Conservation (phyloP, 2,797 vertebrate species). For the Gallinago stenura region DNA sequence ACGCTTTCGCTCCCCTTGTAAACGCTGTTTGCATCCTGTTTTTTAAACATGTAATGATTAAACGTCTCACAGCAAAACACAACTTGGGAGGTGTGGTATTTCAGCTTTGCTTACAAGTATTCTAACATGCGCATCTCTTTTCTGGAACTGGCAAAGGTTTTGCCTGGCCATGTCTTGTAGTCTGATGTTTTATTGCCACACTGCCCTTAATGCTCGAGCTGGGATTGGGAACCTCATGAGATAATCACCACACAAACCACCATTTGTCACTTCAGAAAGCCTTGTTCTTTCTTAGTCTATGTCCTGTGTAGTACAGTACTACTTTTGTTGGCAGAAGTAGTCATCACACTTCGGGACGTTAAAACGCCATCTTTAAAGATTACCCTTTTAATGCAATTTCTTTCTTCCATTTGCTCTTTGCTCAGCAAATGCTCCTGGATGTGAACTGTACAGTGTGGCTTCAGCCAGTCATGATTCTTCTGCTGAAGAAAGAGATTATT, state of each 20-base stretch:
- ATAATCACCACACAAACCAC: neutral
- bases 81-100: neutral
- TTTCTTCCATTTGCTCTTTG: neutral
- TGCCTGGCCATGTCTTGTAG: neutral
- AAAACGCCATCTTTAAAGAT: neutral
- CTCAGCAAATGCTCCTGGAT: neutral
- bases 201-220: neutral
- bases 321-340: neutral
- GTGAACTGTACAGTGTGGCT: neutral
- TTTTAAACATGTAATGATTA: slow-evolving; percentile 1
- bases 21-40: slow-evolving; percentile 32
- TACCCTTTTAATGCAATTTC: neutral
- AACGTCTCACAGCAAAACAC: neutral
- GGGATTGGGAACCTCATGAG: neutral
- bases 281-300: neutral
- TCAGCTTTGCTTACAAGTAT: neutral
- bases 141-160: neutral
- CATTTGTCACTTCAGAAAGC: neutral
- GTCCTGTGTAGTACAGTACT: neutral
- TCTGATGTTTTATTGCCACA: neutral
- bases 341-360: neutral
- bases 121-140: neutral
- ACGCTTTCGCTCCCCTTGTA: neutral
- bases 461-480: neutral
- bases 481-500: neutral